These are phyloP conservation scores for Pteromalus puparum DNA, from an alignment of 1,140 invertebrate genomes.

Conservation along the genomic window DNA sequence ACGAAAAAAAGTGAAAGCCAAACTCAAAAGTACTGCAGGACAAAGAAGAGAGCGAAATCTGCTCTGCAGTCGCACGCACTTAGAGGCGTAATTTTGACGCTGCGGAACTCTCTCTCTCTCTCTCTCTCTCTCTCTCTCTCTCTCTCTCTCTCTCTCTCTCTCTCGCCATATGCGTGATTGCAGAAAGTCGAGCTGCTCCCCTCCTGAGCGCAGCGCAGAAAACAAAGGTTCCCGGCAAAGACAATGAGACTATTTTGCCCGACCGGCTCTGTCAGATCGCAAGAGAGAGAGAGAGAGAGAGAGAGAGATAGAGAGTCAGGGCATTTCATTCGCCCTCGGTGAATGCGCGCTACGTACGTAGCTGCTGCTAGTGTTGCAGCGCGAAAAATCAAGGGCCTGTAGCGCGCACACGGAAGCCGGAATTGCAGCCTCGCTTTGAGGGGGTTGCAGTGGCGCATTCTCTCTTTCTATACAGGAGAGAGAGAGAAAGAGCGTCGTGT, in stretches of 20 bases:
- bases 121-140: too few species aligned
- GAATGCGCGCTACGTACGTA: background rate
- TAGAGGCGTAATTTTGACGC: constrained; percentile 43
- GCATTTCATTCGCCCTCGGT: constrained; percentile 2
- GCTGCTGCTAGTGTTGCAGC: background rate
- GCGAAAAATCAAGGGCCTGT: constrained; percentile 36
- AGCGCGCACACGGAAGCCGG: constrained; percentile 2
- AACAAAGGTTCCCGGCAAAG: constrained; percentile 35
- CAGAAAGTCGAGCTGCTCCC: constrained; percentile 22
- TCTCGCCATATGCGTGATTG: constrained; percentile 44
- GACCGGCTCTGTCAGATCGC: background rate
- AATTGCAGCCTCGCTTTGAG: constrained; percentile 30
- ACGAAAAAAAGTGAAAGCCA: constrained; percentile 13
- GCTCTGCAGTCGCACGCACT: background rate
- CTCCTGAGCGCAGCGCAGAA: background rate
- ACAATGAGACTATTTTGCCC: constrained; percentile 49
- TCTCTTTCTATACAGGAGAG: background rate
- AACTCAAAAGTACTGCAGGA: background rate
- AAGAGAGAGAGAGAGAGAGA: too few species aligned
- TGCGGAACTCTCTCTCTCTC: background rate
- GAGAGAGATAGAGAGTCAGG: too few species aligned
- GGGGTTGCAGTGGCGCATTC: background rate
- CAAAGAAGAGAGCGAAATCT: constrained; percentile 10
- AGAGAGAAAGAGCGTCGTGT: background rate
- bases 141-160: background rate